phyloP scores from a whole-genome alignment of 2,797 vertebrate genomes.

The Sciaenops ocellatus region DNA sequence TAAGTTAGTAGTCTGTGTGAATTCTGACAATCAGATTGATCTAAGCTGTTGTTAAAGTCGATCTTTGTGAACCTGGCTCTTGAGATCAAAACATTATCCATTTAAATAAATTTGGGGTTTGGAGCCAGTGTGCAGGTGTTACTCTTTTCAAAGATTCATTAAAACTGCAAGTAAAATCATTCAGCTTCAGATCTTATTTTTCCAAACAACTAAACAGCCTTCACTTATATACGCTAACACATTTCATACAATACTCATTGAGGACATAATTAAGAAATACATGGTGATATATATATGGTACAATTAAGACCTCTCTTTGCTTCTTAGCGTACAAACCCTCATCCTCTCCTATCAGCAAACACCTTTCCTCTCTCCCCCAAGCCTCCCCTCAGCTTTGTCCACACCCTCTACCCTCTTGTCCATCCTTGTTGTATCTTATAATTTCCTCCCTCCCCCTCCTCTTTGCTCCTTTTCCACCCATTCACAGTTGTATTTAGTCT shows the following conservation, averaged over 20 bases:
- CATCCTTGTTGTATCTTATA: slow-evolving; percentile 35
- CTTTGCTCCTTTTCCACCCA: not conserved
- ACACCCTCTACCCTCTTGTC: not conserved
- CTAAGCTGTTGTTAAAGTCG: not conserved
- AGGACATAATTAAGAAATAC: not conserved
- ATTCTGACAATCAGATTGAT: not conserved
- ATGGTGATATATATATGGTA: not conserved
- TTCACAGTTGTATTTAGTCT: slow-evolving; percentile 34
- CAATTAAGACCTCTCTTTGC: slow-evolving; percentile 8
- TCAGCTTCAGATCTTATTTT: not conserved
- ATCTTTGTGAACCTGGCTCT: not conserved
- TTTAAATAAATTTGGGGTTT: not conserved
- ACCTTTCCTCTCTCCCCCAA: slow-evolving; percentile 13
- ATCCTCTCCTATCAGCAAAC: slow-evolving; percentile 5
- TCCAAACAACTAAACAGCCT: not conserved
- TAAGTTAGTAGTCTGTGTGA: too few species aligned
- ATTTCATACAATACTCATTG: not conserved
- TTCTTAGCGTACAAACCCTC: not conserved
- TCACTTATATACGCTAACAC: not conserved
- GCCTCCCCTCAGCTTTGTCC: slow-evolving; percentile 35
- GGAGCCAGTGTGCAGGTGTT: not conserved
- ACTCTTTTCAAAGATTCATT: too few species aligned
- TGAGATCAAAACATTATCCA: not conserved
- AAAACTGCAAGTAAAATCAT: not conserved
- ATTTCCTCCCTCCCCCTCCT: slow-evolving; percentile 15